Evolutionary conservation across 2,888 invertebrate genomes (phyloP).

Genomic region (Drosophila villosipedis): DNA sequence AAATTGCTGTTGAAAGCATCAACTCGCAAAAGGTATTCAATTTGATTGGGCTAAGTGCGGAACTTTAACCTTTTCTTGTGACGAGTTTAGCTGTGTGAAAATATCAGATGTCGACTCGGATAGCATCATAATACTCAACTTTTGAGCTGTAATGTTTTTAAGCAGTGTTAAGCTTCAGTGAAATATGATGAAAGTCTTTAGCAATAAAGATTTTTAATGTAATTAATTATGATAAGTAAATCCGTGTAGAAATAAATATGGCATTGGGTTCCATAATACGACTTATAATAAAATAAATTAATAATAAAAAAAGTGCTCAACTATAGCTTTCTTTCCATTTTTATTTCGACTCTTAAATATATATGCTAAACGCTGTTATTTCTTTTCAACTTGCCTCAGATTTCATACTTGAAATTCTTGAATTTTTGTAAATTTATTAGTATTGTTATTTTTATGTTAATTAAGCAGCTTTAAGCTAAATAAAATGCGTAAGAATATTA

Average conservation of each 20-base stretch:
- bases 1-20: constrained; percentile 21
- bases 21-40: constrained; percentile 2
- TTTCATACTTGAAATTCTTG: neutral
- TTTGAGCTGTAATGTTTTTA: constrained; percentile 8
- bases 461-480: constrained; percentile 13
- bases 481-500: neutral
- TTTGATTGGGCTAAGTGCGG: constrained; percentile 15
- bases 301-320: too few species aligned
- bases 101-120: constrained; percentile 17
- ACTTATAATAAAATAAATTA: neutral
- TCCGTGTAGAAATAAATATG: neutral
- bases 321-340: too few species aligned
- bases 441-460: constrained; percentile 16
- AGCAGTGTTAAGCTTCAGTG: constrained; percentile 5
- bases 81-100: constrained; percentile 2
- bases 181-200: constrained; percentile 1
- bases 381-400: neutral
- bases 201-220: neutral
- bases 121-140: neutral
- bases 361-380: neutral
- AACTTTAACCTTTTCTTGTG: constrained; percentile 13
- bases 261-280: neutral
- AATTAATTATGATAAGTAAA: neutral
- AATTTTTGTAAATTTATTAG: too few species aligned
- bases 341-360: accelerated